A percentile compares a stretch with the other conserved stretches of the same genome.
phyloP scores from a whole-genome alignment of 2,113 vertebrate genomes.

The Pogona vitticeps region DNA sequence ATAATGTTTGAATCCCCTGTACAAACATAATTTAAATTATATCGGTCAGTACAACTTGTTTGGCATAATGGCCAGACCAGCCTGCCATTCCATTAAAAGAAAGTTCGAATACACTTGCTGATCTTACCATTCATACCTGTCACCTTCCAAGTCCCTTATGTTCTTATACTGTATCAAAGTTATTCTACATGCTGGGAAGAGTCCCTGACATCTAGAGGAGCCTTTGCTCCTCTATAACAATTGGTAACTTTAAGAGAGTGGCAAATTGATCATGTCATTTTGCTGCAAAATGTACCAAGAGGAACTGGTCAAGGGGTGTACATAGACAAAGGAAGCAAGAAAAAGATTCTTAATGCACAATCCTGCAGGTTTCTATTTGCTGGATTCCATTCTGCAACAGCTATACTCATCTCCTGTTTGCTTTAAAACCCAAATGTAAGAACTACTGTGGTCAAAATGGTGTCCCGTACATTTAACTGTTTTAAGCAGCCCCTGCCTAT shows the following conservation, averaged over 20 bases:
- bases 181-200: background rate
- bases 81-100: background rate
- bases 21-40: background rate
- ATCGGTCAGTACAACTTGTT: background rate
- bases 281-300: background rate
- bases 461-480: background rate
- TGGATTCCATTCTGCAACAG: background rate
- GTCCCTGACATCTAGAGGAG: background rate
- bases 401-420: too few relatives aligned
- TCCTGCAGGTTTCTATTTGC: background rate
- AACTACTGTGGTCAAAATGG: background rate
- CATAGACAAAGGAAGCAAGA: background rate
- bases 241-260: background rate
- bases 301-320: too few relatives aligned
- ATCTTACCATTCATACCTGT: background rate
- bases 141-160: background rate
- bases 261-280: background rate
- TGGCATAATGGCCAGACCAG: background rate
- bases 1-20: background rate
- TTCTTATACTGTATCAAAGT: background rate
- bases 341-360: background rate
- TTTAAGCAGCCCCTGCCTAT: background rate
- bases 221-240: background rate
- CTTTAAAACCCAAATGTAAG: background rate
- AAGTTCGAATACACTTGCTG: background rate